Evolutionary conservation across 92 coral and sea anemone genomes (phyloP), one percentile per base, ranked within the genome.

Genomic region (Blastomussa wellsi): DNA sequence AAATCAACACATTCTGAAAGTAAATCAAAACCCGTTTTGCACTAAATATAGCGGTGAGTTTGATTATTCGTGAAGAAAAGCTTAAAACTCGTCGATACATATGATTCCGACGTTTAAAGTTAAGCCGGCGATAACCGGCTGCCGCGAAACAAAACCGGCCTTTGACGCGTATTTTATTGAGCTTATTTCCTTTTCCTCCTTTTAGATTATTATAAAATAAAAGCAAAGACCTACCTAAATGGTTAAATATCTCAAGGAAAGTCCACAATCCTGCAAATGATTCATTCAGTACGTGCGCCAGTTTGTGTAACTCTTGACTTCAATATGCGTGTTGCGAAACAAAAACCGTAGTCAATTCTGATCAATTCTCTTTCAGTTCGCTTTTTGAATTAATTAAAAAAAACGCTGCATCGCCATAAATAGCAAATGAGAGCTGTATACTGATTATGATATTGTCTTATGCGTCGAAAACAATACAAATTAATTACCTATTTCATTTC

Each of bases 371-470:
- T 41, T 79, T n/a, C 74, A 20, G 41, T 62, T 47, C 74, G 33
- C 47, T 29, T 41, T 64, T 59, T 74, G 80, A 74, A 83, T 83
- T 42, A 83, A 83, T 83, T 83, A 26, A 19, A 70, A 57, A 57
- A 80, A 75, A 83, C 87, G 60, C 87, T 29, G 9, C n/a, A 41
- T 4, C 0, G 4, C 79, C 74, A 38, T 39, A 76, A 83, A 74
- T 83, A 83, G 87, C 44, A 74, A 75, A 83, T 83, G 81, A 83
- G 49, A 82, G 78, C 60, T 22, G 26, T 36, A 36, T 20, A 51
- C 24, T 1, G 66, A 69, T 81, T 82, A 51, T 36, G n/a, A 53
- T 82, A 71, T 51, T 31, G 55, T 41, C 70, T 82, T 53, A 8
- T 79, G 15, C 7, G 22, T 33, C 39, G 33, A 48, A 47, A 82